Conservation (phyloP, 2,797 vertebrate genomes). For the Okamejei kenojei region DNA sequence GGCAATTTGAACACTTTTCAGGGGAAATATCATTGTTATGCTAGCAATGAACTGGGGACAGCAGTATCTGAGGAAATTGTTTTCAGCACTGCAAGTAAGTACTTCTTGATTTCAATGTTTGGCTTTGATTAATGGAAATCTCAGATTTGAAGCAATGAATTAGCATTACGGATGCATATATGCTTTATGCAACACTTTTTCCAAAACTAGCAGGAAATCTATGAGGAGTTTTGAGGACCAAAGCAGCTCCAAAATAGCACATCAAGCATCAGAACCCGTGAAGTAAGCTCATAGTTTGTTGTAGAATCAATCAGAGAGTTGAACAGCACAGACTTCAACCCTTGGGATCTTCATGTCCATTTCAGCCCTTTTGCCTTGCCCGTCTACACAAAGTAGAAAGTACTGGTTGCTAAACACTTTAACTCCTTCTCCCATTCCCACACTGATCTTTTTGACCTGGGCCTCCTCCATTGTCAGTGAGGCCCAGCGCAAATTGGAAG, state of each 20-base stretch:
- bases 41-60: slow-evolving; percentile 76
- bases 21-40: slow-evolving; percentile 83
- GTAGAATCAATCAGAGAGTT: no score
- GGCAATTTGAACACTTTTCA: slow-evolving; percentile 81
- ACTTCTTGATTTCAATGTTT: slow-evolving; percentile 14
- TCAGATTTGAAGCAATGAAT: neutral
- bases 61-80: slow-evolving; percentile 86
- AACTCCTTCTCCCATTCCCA: no score
- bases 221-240: neutral
- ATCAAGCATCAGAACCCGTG: neutral
- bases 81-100: slow-evolving; percentile 86
- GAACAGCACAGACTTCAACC: no score
- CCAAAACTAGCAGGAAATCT: neutral
- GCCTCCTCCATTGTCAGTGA: no score
- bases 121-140: neutral
- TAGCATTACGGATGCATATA: neutral
- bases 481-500: no score
- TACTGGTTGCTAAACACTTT: no score
- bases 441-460: no score
- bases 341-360: no score
- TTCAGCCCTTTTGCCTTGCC: no score
- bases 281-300: neutral
- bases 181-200: neutral
- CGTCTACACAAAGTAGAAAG: no score
- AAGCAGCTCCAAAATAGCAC: neutral